Percentiles rank a stretch among this genome's conserved stretches.
phyloP scores from a whole-genome alignment of 2,797 vertebrate genomes.

The Gambusia yucatana region DNA sequence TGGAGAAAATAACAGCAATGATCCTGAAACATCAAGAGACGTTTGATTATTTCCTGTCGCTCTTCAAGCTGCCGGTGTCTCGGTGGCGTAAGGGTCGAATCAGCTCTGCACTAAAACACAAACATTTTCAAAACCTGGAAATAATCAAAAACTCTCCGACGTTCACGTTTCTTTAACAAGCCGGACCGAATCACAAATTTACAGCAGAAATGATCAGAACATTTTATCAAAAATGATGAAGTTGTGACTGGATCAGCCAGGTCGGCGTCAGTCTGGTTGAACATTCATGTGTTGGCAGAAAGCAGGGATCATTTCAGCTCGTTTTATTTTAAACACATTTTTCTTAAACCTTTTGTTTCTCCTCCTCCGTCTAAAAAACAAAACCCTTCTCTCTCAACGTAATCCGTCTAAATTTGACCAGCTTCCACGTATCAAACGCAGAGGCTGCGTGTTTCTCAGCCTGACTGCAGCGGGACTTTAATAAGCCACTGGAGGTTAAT shows the following conservation, averaged over 20 bases:
- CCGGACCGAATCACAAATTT: background rate
- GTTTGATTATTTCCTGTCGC: background rate
- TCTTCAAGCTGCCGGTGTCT: background rate
- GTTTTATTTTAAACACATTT: background rate
- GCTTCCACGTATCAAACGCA: constrained; percentile 13
- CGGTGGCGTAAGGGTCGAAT: background rate
- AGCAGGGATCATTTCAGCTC: background rate
- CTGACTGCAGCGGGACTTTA: background rate
- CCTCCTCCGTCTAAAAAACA: background rate
- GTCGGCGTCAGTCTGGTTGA: background rate
- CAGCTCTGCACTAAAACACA: background rate
- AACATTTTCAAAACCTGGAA: background rate
- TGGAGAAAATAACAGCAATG: background rate
- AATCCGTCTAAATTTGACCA: background rate
- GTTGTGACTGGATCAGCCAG: background rate
- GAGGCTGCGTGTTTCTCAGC: constrained; percentile 16
- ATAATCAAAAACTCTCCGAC: too few species aligned
- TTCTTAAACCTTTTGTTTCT: background rate
- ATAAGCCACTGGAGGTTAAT: constrained; percentile 28
- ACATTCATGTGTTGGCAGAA: constrained; percentile 22
- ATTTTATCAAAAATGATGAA: background rate
- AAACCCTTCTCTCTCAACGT: background rate
- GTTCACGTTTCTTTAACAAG: background rate
- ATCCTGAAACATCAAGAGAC: background rate
- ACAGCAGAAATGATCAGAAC: background rate